Conservation (phyloP, 2,797 vertebrate species). For the Pygocentrus nattereri region DNA sequence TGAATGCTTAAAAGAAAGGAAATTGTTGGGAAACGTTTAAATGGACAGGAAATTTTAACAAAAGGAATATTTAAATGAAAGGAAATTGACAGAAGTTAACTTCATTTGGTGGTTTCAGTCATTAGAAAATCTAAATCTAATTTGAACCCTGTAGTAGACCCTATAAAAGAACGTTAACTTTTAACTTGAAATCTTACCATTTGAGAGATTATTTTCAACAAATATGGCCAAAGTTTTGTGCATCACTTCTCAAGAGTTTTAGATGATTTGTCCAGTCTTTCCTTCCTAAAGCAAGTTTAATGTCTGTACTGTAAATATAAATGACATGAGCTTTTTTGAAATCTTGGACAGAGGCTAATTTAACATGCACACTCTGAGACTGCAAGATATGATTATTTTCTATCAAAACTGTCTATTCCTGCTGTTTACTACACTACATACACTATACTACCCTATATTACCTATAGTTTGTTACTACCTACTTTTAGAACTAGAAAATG, state of each 20-base stretch:
- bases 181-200: background rate
- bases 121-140: background rate
- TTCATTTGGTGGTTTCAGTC: conserved; percentile 26
- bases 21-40: background rate
- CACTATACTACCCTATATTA: too few relatives aligned
- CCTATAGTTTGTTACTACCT: too few relatives aligned
- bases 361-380: too few relatives aligned
- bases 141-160: background rate
- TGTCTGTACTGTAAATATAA: background rate
- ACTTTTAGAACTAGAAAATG: too few relatives aligned
- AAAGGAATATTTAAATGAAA: background rate
- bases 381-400: too few relatives aligned
- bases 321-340: background rate
- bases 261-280: background rate
- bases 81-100: conserved; percentile 54
- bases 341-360: too few relatives aligned
- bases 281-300: background rate
- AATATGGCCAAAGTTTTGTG: background rate
- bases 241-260: background rate
- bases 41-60: background rate
- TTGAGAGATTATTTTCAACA: background rate
- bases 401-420: too few relatives aligned
- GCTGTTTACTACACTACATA: too few relatives aligned
- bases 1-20: background rate
- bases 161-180: background rate